phyloP scores from a whole-genome alignment of 2,888 invertebrate genomes.

The Plebejus anna region DNA sequence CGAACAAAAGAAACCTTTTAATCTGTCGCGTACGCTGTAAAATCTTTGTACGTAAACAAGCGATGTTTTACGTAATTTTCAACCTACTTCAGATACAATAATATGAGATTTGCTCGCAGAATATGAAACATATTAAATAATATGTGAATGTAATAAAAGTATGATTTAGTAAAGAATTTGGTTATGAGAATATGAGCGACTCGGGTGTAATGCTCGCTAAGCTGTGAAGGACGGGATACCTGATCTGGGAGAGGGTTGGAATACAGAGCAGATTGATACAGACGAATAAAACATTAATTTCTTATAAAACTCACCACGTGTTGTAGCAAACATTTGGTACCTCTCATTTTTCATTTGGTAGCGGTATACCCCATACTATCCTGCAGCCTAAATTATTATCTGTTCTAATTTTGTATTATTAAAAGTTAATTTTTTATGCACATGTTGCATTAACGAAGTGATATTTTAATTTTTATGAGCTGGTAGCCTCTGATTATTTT shows the following conservation, averaged over 20 bases:
- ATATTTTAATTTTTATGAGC: too few relatives aligned
- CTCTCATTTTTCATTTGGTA: too few relatives aligned
- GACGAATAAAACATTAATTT: neutral
- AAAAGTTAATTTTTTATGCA: too few relatives aligned
- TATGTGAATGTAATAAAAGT: neutral
- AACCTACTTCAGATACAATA: neutral
- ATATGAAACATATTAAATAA: neutral
- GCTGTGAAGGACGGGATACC: neutral
- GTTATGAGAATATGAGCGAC: neutral
- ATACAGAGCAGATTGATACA: neutral
- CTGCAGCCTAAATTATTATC: too few relatives aligned
- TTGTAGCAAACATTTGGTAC: too few relatives aligned
- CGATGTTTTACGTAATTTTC: neutral
- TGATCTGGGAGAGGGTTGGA: neutral
- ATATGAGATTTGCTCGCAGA: neutral
- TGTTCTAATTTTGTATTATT: too few relatives aligned
- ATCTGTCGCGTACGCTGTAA: too few relatives aligned
- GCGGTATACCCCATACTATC: too few relatives aligned
- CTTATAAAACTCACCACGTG: too few relatives aligned
- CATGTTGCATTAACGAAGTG: too few relatives aligned
- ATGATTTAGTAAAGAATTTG: neutral
- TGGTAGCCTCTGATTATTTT: too few relatives aligned
- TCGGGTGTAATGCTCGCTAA: constrained; percentile 7
- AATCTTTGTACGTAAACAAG: neutral
- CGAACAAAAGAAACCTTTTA: neutral